These are phyloP conservation scores for Chiridota heheva DNA, from an alignment of 35 echinoderm and acorn worm genomes.

Conservation along the genomic window DNA sequence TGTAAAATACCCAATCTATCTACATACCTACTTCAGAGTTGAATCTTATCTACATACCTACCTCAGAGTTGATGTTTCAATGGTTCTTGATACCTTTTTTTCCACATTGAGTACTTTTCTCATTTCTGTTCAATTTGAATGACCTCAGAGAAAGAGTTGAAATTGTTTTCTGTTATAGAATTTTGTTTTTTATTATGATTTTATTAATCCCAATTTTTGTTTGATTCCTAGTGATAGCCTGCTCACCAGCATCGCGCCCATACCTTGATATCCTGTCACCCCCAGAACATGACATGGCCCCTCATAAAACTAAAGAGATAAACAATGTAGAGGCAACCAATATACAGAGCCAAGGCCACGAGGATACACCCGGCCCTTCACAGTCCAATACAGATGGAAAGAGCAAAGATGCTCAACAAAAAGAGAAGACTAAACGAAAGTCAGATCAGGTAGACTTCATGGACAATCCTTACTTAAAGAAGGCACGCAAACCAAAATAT, in stretches of 20 bases:
- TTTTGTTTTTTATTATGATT: not conserved
- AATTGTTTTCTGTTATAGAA: not conserved
- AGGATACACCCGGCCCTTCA: constrained; percentile 13
- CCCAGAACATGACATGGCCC: constrained; percentile 72
- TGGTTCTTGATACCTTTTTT: no score
- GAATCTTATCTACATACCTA: no score
- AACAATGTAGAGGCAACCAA: constrained; percentile 1
- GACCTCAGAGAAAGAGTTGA: not conserved
- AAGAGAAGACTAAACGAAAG: constrained; percentile 32
- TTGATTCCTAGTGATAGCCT: constrained; percentile 76
- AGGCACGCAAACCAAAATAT: constrained; percentile 69
- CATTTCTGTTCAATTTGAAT: not conserved
- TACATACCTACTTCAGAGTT: no score
- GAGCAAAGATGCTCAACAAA: constrained; percentile 2
- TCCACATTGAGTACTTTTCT: not conserved
- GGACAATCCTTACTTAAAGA: constrained; percentile 65
- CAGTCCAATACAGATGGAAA: constrained; percentile 41
- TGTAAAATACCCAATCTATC: no score
- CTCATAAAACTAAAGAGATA: constrained; percentile 1
- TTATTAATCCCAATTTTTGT: not conserved
- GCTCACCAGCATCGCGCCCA: constrained; percentile 65
- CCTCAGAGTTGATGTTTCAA: no score
- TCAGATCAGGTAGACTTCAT: constrained; percentile 16
- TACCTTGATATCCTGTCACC: constrained; percentile 79
- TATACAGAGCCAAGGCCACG: constrained; percentile 22